Evolutionary conservation across 1,140 invertebrate species (phyloP).

Genomic region (Adoxophyes honmai): DNA sequence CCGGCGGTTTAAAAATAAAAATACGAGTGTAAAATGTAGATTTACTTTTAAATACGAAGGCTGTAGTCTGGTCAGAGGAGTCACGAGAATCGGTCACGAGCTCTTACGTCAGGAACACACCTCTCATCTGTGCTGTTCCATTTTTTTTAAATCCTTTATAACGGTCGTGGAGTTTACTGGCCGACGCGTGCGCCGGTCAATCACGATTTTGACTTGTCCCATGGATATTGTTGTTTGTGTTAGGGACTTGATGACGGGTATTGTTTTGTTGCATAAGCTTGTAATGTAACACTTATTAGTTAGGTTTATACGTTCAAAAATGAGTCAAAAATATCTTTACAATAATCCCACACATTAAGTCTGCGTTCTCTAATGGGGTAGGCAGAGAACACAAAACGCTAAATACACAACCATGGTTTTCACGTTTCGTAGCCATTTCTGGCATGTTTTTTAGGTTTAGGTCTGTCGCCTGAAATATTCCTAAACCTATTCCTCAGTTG

Average conservation of each 20-base stretch:
- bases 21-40: conserved; percentile 12
- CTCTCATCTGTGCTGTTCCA: conserved; percentile 19
- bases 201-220: conserved; percentile 19
- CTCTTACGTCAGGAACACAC: conserved; percentile 51
- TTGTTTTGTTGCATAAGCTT: background rate
- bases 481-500: too few species aligned
- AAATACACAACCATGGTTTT: too few species aligned
- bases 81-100: conserved; percentile 59
- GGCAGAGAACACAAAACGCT: too few species aligned
- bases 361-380: too few species aligned
- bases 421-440: too few species aligned
- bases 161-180: conserved; percentile 27
- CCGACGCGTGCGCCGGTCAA: conserved; percentile 21
- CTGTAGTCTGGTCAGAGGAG: conserved; percentile 49
- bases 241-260: background rate
- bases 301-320: too few species aligned
- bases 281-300: too few species aligned
- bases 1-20: conserved; percentile 3
- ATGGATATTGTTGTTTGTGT: conserved; percentile 5
- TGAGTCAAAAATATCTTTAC: too few species aligned
- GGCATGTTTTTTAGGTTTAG: too few species aligned
- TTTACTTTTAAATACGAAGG: conserved; percentile 14
- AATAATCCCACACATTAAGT: too few species aligned
- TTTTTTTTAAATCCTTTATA: conserved; percentile 35
- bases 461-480: too few species aligned